phyloP scores from a whole-genome alignment of 2,888 invertebrate species.

The Microplitis deprimator region DNA sequence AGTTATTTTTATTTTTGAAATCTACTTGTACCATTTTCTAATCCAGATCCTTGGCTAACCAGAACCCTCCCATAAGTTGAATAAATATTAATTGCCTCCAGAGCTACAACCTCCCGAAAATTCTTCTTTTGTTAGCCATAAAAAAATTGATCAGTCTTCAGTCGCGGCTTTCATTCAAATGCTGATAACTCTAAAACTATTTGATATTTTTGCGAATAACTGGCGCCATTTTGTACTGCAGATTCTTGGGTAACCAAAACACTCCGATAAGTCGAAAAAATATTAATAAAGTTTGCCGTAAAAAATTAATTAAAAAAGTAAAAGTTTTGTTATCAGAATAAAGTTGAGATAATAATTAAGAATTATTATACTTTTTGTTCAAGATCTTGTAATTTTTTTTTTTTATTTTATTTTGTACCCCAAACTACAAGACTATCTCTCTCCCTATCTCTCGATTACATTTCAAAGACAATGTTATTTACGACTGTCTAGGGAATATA shows the following conservation, averaged over 20 bases:
- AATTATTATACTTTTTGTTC: conserved; percentile 17
- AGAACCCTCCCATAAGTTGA: neutral
- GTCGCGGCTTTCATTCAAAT: too few species aligned
- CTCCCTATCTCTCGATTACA: conserved; percentile 61
- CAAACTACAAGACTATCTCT: conserved; percentile 3
- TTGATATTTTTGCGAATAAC: too few species aligned
- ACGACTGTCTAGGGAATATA: conserved; percentile 61
- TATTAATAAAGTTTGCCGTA: neutral
- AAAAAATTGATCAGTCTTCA: too few species aligned
- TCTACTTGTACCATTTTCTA: neutral
- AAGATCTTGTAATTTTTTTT: too few species aligned
- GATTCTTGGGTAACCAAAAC: neutral
- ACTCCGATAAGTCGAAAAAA: neutral
- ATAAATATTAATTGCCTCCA: neutral
- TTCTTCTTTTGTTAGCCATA: too few species aligned
- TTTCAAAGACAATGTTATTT: conserved; percentile 61
- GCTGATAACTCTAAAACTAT: too few species aligned
- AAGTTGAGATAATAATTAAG: conserved; percentile 8
- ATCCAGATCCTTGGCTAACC: neutral
- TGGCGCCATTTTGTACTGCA: neutral
- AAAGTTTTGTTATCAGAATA: neutral
- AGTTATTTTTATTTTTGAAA: too few species aligned
- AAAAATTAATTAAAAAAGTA: neutral
- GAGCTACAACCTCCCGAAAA: too few species aligned
- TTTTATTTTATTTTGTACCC: conserved; percentile 6